Evolutionary conservation across 2,113 vertebrate species (phyloP), one percentile per base, ranked within the genome.

Genomic region (Ahaetulla prasina): DNA sequence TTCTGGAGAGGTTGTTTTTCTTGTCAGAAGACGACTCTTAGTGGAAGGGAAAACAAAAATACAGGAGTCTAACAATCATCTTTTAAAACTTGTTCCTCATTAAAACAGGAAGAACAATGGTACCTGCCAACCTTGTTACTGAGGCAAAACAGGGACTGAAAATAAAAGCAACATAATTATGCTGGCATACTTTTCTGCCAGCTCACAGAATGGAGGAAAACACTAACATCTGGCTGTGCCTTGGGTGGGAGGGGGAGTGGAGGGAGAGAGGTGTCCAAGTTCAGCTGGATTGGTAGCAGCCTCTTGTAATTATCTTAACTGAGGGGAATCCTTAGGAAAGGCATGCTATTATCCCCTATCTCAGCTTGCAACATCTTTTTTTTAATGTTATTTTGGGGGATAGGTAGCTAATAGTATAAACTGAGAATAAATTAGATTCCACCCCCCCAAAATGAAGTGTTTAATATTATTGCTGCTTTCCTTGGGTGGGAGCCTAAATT

Each of bases 391-490:
- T 52, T 16, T 87, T 50, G 6, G 49, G 27, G 50, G 30, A 53
- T 50, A 87, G 50, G 8, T 80, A 80, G 7, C 74, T 50, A 53
- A 87, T 27, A n/a, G n/a, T 9, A 57, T 45, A 93, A 96, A 86
- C 12, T 4, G 1, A 0, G 85, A 8, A 6, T 92, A 90, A 94
- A 93, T 94, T 88, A 92, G 27, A 88, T 93, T 9, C 8, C 23
- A 3, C 4, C 50, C 23, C 23, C 55, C 23, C 55, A 0, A 8
- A 25, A 57, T 39, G 27, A 74, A 39, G 18, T 52, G 47, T 92
- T 90, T 94, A 91, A 94, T 93, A 23, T 84, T 88, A 87, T 11
- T 43, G 85, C 0, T 7, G 3, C 49, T 93, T 94, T 30, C 16
- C 57, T 88, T 80, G 23, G 55, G 68, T 11, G 87, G 53, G 39